These are phyloP conservation scores for Podarcis raffonei DNA, from an alignment of 2,113 vertebrate genomes.

Conservation along the genomic window DNA sequence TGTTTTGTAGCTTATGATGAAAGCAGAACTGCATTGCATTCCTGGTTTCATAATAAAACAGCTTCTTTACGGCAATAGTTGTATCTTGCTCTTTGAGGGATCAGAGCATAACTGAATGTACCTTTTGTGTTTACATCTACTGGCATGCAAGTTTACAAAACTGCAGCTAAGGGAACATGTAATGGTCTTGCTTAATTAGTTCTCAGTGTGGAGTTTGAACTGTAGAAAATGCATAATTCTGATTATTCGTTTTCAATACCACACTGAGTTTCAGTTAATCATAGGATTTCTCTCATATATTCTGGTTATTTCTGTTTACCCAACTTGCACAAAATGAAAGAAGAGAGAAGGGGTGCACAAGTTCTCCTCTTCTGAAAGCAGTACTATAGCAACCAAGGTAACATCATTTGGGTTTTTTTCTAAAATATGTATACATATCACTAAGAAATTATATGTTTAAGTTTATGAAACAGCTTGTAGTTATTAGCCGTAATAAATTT, in stretches of 20 bases:
- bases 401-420: neutral
- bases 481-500: neutral
- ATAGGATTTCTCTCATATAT: neutral
- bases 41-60: conserved; percentile 58
- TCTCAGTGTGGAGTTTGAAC: neutral
- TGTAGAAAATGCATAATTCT: neutral
- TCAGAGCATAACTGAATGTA: neutral
- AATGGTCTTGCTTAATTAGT: neutral
- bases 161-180: neutral
- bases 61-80: conserved; percentile 29
- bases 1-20: conserved; percentile 4
- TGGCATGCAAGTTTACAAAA: neutral
- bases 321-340: neutral
- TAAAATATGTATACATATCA: neutral
- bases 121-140: neutral
- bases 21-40: conserved; percentile 1
- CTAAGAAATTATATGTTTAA: neutral
- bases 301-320: neutral
- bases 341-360: neutral
- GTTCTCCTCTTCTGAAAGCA: neutral
- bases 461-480: neutral
- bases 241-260: neutral
- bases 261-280: neutral
- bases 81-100: neutral
- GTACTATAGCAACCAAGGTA: neutral